Evolutionary conservation across 1,140 invertebrate species (phyloP).

Genomic region (Atopsyche davidsoni): DNA sequence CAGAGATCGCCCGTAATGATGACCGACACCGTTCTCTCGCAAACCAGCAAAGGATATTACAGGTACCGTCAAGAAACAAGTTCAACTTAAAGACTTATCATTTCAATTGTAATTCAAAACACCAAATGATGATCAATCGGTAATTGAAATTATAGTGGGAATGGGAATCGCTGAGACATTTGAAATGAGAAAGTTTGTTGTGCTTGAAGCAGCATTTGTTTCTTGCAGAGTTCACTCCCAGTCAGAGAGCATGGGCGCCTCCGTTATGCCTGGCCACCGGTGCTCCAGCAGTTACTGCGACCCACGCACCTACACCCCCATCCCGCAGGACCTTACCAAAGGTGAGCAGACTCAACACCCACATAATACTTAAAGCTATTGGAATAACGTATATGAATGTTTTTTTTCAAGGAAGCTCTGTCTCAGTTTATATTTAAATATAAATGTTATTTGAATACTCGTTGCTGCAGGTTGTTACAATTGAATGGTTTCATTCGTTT

Average conservation of each 20-base stretch:
- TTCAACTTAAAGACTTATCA: too few species aligned
- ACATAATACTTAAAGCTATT: too few species aligned
- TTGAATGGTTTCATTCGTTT: neutral
- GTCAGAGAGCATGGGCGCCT: constrained; percentile 15
- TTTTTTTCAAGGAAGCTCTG: too few species aligned
- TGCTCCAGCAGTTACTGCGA: constrained; percentile 28
- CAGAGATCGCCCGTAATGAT: constrained; percentile 19
- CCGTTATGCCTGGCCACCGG: constrained; percentile 7
- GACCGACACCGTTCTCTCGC: constrained; percentile 25
- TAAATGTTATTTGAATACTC: too few species aligned
- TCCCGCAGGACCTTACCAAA: constrained; percentile 22
- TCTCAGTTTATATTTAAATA: too few species aligned
- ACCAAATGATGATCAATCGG: too few species aligned
- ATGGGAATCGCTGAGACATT: too few species aligned
- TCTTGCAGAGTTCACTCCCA: constrained; percentile 23
- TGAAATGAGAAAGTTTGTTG: neutral
- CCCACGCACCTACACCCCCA: constrained; percentile 13
- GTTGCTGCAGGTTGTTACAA: neutral
- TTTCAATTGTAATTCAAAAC: too few species aligned
- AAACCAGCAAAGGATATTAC: constrained; percentile 22
- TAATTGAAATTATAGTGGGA: too few species aligned
- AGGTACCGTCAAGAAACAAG: too few species aligned
- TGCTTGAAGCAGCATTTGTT: too few species aligned
- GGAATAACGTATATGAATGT: too few species aligned
- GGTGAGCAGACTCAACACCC: constrained; percentile 11